Base-by-base conservation (phyloP, 2,888 invertebrate genomes). In the Nomada ruficornis region DNA sequence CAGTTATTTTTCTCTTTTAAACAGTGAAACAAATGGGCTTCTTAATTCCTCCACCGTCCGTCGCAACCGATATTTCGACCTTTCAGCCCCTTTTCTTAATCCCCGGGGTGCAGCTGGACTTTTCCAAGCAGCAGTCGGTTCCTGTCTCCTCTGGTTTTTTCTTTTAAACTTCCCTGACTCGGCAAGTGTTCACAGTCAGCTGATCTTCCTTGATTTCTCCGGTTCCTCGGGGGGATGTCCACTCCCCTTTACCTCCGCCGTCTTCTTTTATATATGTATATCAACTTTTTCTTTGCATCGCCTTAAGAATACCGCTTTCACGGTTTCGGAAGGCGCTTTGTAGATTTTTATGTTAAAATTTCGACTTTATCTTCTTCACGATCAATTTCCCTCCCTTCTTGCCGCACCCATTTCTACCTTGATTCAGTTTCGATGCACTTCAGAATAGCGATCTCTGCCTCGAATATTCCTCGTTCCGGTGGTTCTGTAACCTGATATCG, bases 131-230 rank as follows among this genome's bases (percentile, higher is more conserved):
- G 73, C 67, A 52, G 64, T 62, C 74, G 68, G 26, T 63, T 59
- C 64, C 57, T 42, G 64, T 62, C 50, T 60, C 65, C 29, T 18
- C n/a, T 29, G 50, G 54, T 47, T 62, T 23, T n/a, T 29, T 44
- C 29, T 65, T 77, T 70, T 23, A 44, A 69, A 72, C 42, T 67
- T 50, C 57, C 47, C 23, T 9, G 42, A n/a, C 50, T n/a, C 52
- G 55, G 4, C 62, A 42, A 63, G 36, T 63, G 54, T 72, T 63
- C 71, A 13, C 57, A 67, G 52, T 55, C 55, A 52, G 55, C 71
- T 62, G 68, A 75, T 57, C 59, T 77, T 54, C 50, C 68, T 59
- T 59, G 79, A 73, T 73, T 79, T 79, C 73, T 42, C 79, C 26
- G 20, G 55, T 55, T 50, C 20, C 15, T 47, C 36, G 18, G 55